Percentiles rank a stretch among this genome's conserved stretches.
These are phyloP conservation scores for Siphamia tubifer DNA, from an alignment of 2,113 vertebrate species.

Conservation along the genomic window DNA sequence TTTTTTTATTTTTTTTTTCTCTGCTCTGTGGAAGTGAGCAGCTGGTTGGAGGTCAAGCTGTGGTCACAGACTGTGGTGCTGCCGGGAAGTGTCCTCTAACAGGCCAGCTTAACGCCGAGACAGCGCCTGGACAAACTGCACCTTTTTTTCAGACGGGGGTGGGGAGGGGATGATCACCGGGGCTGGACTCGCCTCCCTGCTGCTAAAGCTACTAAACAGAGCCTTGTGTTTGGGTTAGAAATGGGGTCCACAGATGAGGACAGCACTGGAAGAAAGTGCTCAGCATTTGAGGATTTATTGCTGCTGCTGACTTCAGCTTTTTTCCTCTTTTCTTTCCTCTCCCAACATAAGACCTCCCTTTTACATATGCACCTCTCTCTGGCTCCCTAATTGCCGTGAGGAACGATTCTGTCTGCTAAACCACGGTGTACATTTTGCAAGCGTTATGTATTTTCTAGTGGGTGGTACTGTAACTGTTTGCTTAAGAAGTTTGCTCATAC, in stretches of 20 bases:
- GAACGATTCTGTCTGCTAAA: constrained; percentile 55
- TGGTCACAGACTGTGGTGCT: constrained; percentile 53
- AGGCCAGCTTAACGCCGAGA: constrained; percentile 30
- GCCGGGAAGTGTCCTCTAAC: constrained; percentile 57
- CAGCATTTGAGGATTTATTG: constrained; percentile 69
- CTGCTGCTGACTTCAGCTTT: constrained; percentile 70
- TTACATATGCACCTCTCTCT: constrained; percentile 57
- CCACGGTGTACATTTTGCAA: constrained; percentile 53
- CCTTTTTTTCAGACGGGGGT: background rate
- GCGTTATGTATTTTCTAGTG: constrained; percentile 58
- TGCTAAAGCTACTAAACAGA: constrained; percentile 74
- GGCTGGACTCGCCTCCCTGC: constrained; percentile 51
- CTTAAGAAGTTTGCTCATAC: constrained; percentile 63
- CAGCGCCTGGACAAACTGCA: constrained; percentile 49
- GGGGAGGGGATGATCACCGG: constrained; percentile 28
- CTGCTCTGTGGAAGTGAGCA: constrained; percentile 41
- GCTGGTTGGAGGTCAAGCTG: constrained; percentile 64
- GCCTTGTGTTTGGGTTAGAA: constrained; percentile 33
- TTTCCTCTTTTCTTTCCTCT: constrained; percentile 45
- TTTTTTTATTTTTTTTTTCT: too few relatives aligned
- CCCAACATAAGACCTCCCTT: constrained; percentile 56
- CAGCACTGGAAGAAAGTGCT: constrained; percentile 55
- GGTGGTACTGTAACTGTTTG: constrained; percentile 62
- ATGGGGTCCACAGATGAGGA: constrained; percentile 57
- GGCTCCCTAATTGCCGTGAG: constrained; percentile 66